phyloP scores from a whole-genome alignment of 1,140 invertebrate genomes.

The Scaptomyza montana region DNA sequence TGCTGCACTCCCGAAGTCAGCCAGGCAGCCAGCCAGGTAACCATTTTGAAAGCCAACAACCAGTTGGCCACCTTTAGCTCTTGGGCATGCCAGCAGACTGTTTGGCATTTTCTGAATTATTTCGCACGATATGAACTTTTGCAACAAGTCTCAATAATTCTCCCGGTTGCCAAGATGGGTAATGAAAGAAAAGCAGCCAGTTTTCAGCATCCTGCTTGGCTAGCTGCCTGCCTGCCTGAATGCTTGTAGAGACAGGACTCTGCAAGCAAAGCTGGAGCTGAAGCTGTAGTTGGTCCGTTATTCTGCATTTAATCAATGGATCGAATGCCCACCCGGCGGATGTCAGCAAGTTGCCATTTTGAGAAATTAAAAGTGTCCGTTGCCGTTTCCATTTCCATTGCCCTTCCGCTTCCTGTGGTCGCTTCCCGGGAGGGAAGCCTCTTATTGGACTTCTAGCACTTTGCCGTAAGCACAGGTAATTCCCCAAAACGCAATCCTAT shows the following conservation, averaged over 20 bases:
- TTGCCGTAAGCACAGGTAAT: slow-evolving; percentile 59
- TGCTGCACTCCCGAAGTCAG: slow-evolving; percentile 13
- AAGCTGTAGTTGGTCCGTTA: slow-evolving; percentile 36
- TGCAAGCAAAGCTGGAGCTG: neutral
- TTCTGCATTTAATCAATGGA: slow-evolving; percentile 78
- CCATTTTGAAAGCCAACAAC: slow-evolving; percentile 23
- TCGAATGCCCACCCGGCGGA: slow-evolving; percentile 64
- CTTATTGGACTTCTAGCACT: neutral
- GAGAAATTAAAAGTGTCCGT: slow-evolving; percentile 80
- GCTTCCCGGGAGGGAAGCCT: neutral
- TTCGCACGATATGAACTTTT: slow-evolving; percentile 74
- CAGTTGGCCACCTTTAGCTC: slow-evolving; percentile 30
- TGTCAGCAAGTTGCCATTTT: slow-evolving; percentile 78
- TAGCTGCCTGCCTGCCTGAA: neutral
- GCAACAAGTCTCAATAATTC: slow-evolving; percentile 78
- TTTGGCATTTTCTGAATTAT: slow-evolving; percentile 73
- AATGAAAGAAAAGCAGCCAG: slow-evolving; percentile 36
- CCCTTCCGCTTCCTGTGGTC: slow-evolving; percentile 54
- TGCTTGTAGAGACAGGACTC: neutral
- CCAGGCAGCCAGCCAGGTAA: slow-evolving; percentile 21
- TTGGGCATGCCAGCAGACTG: slow-evolving; percentile 33
- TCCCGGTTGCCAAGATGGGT: slow-evolving; percentile 51
- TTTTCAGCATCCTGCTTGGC: slow-evolving; percentile 17
- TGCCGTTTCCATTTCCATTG: slow-evolving; percentile 77
- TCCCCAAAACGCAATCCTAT: slow-evolving; percentile 78